Base-by-base conservation (phyloP, 1,140 invertebrate species). In the Orius laevigatus region DNA sequence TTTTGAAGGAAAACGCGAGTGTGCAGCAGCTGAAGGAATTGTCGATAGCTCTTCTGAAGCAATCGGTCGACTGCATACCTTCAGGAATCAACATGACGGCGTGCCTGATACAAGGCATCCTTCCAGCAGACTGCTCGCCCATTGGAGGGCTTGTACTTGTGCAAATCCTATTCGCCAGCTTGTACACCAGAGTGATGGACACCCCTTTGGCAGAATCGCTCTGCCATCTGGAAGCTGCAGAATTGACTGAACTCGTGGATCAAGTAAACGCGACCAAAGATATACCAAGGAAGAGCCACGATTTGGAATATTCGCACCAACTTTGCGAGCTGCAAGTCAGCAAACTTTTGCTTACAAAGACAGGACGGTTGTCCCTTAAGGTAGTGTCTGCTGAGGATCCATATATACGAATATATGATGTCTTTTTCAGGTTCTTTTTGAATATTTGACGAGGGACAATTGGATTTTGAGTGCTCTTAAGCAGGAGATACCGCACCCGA, bases 161-260 rank as follows among this genome's bases (percentile, higher is more conserved):
- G 11, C 82, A 86, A 62, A n/a, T 60, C 4, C 49, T 56, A 9
- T 14, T 57, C 20, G 53, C 59, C 14, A 60, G 63, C 2, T 50
- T 69, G 10, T 68, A 68, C 52, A 52, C 61, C 1, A 57, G 58
- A 32, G 55, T 66, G 16, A 52, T 61, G 2, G 50, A 58, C 44
- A 53, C 57, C 6, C 56, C 55, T 0, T 19, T 84, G 1, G 78
- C 78, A 0, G 83, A 86, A 61, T 75, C 76, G 0, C 66, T 85
- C 9, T 85, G 81, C 56, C n/a, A 75, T 82, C 16, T 56, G 25
- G 79, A 84, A 57, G 77, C 81, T 54, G 75, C 80, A 40, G 72
- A 80, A 54, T 78, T 84, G 49, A 79, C 75, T 0, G 68, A 73
- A 44, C 72, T 81, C 55, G 76, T 84, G 41, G 66, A 74, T 1